Evolutionary conservation across 2,888 invertebrate genomes (phyloP).

Genomic region (Parnassius apollo): DNA sequence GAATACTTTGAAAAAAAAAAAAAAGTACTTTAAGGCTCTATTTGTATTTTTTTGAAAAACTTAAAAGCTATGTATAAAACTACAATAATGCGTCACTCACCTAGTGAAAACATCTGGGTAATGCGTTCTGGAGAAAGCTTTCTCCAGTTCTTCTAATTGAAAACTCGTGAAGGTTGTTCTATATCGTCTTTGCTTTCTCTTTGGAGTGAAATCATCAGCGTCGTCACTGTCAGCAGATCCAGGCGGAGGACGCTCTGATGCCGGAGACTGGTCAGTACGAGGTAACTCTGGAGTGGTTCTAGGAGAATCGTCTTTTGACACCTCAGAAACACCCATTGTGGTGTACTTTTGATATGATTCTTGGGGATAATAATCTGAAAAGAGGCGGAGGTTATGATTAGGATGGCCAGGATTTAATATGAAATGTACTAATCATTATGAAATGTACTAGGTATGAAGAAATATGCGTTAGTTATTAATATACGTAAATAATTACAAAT

Average conservation of each 20-base stretch:
- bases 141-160: slow-evolving; percentile 97
- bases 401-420: too few relatives aligned
- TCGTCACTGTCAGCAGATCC: slow-evolving; percentile 84
- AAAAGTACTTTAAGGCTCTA: too few relatives aligned
- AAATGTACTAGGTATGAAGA: too few relatives aligned
- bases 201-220: slow-evolving; percentile 90
- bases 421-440: too few relatives aligned
- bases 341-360: slow-evolving; percentile 63
- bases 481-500: too few relatives aligned
- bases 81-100: slow-evolving; percentile 66
- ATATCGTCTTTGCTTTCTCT: slow-evolving; percentile 94
- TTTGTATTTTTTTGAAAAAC: too few relatives aligned
- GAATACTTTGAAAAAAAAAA: too few relatives aligned
- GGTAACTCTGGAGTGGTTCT: slow-evolving; percentile 69
- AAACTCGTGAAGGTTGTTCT: slow-evolving; percentile 97
- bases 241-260: slow-evolving; percentile 73
- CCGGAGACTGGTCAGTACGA: slow-evolving; percentile 65
- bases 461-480: too few relatives aligned
- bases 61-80: too few relatives aligned
- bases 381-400: slow-evolving; percentile 4
- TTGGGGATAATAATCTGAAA: slow-evolving; percentile 69
- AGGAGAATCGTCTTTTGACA: slow-evolving; percentile 66
- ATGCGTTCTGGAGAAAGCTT: slow-evolving; percentile 97
- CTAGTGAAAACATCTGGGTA: slow-evolving; percentile 99
- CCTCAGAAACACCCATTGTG: slow-evolving; percentile 67